A percentile compares a stretch with the other conserved stretches of the same genome.
phyloP scores from a whole-genome alignment of 2,888 invertebrate species.

The Anaspis maculata region DNA sequence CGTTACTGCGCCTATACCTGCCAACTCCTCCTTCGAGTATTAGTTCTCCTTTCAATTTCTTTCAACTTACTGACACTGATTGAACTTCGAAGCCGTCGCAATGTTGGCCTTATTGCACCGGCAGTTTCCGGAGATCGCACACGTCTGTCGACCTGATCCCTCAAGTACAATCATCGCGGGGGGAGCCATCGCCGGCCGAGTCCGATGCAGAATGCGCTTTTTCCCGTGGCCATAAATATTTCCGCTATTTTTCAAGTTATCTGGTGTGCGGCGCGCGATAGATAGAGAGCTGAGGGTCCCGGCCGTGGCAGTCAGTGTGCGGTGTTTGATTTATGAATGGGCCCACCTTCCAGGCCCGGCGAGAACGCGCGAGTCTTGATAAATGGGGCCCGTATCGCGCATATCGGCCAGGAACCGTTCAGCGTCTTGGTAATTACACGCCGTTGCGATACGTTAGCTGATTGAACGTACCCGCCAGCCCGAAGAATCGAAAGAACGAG shows the following conservation, averaged over 20 bases:
- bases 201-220: slow-evolving; percentile 11
- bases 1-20: too few species aligned
- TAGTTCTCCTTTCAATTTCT: too few species aligned
- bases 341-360: slow-evolving; percentile 24
- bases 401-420: slow-evolving; percentile 26
- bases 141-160: too few species aligned
- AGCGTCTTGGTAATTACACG: slow-evolving; percentile 31
- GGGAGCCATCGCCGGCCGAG: too few species aligned
- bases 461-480: slow-evolving; percentile 31
- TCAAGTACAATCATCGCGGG: too few species aligned
- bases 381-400: slow-evolving; percentile 28
- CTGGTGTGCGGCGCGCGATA: too few species aligned
- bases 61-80: too few species aligned
- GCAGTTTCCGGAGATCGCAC: too few species aligned
- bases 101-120: too few species aligned
- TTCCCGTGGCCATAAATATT: slow-evolving; percentile 15
- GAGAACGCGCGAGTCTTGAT: slow-evolving; percentile 23
- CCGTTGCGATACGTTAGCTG: slow-evolving; percentile 29
- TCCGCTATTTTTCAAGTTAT: slow-evolving; percentile 19
- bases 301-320: too few species aligned
- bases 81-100: too few species aligned
- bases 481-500: slow-evolving; percentile 26
- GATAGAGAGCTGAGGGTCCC: slow-evolving; percentile 18
- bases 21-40: too few species aligned
- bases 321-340: slow-evolving; percentile 29